Evolutionary conservation across 2,888 invertebrate species (phyloP).

Genomic region (Myopa tessellatipennis): DNA sequence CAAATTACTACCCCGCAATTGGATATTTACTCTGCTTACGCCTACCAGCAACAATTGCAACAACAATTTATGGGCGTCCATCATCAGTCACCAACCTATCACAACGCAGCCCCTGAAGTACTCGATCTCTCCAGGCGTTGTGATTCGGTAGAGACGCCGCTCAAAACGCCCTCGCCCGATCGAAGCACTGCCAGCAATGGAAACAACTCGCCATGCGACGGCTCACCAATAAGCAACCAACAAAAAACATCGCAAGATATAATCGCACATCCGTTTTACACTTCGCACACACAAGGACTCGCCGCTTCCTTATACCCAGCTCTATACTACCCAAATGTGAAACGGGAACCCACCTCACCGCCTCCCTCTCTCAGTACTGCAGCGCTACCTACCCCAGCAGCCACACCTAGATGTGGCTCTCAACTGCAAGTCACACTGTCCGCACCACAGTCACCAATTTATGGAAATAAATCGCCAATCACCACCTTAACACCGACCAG

Average conservation of each 20-base stretch:
- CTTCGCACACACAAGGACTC: constrained; percentile 45
- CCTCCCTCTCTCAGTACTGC: constrained; percentile 35
- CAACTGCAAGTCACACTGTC: constrained; percentile 50
- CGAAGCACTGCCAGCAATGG: constrained; percentile 62
- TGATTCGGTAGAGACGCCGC: constrained; percentile 61
- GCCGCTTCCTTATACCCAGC: constrained; percentile 54
- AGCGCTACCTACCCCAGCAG: constrained; percentile 49
- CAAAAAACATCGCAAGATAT: constrained; percentile 26
- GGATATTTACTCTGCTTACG: constrained; percentile 62
- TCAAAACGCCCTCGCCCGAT: constrained; percentile 66
- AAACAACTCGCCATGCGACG: constrained; percentile 57
- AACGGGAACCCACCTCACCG: constrained; percentile 48
- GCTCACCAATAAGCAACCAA: constrained; percentile 50
- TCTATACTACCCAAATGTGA: constrained; percentile 54
- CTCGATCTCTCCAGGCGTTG: constrained; percentile 67
- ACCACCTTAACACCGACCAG: constrained; percentile 48
- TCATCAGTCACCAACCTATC: constrained; percentile 29
- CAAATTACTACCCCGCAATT: constrained; percentile 53
- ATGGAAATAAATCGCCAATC: constrained; percentile 44
- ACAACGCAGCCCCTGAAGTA: constrained; percentile 54
- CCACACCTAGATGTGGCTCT: constrained; percentile 40
- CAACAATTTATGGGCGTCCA: constrained; percentile 45
- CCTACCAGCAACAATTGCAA: constrained; percentile 60
- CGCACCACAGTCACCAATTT: constrained; percentile 40
- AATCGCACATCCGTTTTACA: constrained; percentile 38